A percentile compares a stretch with the other conserved stretches of the same genome.
phyloP scores from a whole-genome alignment of 2,113 vertebrate genomes.

The Zeus faber region DNA sequence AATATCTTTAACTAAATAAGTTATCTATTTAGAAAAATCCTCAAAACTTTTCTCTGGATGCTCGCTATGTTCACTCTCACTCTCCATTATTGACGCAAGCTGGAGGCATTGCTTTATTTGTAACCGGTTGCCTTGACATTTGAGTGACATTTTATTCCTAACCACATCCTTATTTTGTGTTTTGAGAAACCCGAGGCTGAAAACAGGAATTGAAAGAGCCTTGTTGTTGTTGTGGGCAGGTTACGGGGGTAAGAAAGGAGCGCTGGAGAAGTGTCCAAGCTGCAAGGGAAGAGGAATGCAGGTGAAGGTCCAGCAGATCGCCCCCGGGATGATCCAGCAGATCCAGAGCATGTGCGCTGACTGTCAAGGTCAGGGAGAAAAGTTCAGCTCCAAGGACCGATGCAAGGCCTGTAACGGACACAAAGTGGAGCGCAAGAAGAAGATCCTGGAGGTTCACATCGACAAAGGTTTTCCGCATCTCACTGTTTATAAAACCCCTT shows the following conservation, averaged over 20 bases:
- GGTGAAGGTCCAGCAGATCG: constrained; percentile 90
- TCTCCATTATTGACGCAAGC: too few species aligned
- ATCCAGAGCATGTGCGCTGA: constrained; percentile 91
- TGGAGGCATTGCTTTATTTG: too few species aligned
- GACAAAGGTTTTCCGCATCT: constrained; percentile 82
- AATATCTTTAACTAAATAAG: too few species aligned
- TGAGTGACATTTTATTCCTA: too few species aligned
- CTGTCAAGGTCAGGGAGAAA: constrained; percentile 93
- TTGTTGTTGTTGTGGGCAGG: constrained; percentile 63
- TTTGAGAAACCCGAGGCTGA: too few species aligned
- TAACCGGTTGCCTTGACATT: too few species aligned
- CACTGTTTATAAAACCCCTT: neutral
- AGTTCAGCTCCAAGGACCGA: constrained; percentile 88
- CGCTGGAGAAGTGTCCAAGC: constrained; percentile 85
- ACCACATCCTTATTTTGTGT: too few species aligned
- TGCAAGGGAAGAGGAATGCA: constrained; percentile 95
- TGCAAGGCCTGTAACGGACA: constrained; percentile 89
- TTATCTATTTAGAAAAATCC: too few species aligned
- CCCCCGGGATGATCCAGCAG: constrained; percentile 96
- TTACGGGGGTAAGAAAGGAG: constrained; percentile 89
- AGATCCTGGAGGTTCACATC: constrained; percentile 93
- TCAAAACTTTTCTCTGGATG: too few species aligned
- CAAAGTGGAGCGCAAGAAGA: constrained; percentile 92
- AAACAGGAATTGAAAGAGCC: neutral
- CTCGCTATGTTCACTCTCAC: too few species aligned